These are phyloP conservation scores for Gasterosteus aculeatus DNA, from an alignment of 2,113 vertebrate genomes.

Conservation along the genomic window DNA sequence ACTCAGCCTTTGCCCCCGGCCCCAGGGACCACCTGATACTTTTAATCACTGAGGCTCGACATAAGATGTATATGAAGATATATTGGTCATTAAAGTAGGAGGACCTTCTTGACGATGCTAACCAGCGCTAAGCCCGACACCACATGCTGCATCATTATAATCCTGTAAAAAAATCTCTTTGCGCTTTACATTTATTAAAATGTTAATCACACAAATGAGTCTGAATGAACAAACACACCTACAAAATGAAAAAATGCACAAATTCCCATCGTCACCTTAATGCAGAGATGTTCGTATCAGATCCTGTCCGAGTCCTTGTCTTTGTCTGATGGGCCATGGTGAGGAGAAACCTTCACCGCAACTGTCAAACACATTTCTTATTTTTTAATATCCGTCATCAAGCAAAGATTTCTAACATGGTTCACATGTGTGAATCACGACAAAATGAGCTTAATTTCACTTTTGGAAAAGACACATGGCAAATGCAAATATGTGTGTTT, in stretches of 20 bases:
- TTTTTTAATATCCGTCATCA: constrained; percentile 34
- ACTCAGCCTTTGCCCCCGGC: constrained; percentile 22
- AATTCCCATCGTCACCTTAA: constrained; percentile 35
- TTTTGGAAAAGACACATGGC: background rate
- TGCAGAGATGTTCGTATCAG: constrained; percentile 46
- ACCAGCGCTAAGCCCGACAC: too few relatives aligned
- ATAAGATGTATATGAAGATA: constrained; percentile 48
- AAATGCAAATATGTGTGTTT: background rate
- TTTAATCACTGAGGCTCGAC: constrained; percentile 59
- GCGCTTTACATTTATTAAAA: constrained; percentile 42
- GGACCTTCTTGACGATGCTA: background rate
- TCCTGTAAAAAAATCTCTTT: constrained; percentile 26
- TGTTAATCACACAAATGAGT: constrained; percentile 50
- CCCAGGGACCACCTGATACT: constrained; percentile 33
- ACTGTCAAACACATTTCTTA: constrained; percentile 38
- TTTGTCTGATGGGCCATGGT: constrained; percentile 23
- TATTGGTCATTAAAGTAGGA: constrained; percentile 48
- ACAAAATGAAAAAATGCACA: constrained; percentile 32
- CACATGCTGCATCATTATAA: constrained; percentile 3
- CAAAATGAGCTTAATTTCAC: constrained; percentile 1
- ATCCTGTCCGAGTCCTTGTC: constrained; percentile 29
- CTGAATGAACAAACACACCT: constrained; percentile 11
- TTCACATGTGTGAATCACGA: background rate
- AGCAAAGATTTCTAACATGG: constrained; percentile 10
- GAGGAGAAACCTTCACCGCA: constrained; percentile 35